These are phyloP conservation scores for Chinchilla lanigera DNA, from an alignment of 2,113 vertebrate species.

Conservation along the genomic window DNA sequence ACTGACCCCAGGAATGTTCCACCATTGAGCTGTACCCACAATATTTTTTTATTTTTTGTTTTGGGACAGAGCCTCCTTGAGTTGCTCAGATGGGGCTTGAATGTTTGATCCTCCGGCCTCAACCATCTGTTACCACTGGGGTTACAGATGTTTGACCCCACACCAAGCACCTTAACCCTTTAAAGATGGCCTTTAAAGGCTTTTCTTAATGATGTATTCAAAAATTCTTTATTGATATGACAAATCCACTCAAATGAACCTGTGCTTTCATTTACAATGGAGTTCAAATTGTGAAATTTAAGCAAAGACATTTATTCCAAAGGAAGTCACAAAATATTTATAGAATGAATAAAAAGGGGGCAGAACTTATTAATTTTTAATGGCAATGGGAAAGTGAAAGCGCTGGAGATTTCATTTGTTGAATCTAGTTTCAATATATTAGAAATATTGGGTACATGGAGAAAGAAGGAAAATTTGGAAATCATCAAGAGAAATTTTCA, in stretches of 20 bases:
- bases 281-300: neutral
- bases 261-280: neutral
- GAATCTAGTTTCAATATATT: neutral
- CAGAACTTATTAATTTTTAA: neutral
- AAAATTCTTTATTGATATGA: neutral
- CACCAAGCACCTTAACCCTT: neutral
- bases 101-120: neutral
- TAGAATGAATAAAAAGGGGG: neutral
- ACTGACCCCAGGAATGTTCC: neutral
- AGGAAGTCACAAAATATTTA: neutral
- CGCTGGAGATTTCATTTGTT: neutral
- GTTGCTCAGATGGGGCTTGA: neutral
- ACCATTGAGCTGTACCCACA: neutral
- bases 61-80: neutral
- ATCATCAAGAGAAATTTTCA: neutral
- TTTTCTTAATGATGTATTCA: neutral
- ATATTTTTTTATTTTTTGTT: neutral
- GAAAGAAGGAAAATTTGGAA: neutral
- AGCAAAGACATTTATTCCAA: neutral
- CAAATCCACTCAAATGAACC: neutral
- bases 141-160: neutral
- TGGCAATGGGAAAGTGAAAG: neutral
- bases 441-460: neutral
- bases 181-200: neutral
- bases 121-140: neutral